Conservation (phyloP, 2,113 vertebrate species). For the Actinemys pallida region DNA sequence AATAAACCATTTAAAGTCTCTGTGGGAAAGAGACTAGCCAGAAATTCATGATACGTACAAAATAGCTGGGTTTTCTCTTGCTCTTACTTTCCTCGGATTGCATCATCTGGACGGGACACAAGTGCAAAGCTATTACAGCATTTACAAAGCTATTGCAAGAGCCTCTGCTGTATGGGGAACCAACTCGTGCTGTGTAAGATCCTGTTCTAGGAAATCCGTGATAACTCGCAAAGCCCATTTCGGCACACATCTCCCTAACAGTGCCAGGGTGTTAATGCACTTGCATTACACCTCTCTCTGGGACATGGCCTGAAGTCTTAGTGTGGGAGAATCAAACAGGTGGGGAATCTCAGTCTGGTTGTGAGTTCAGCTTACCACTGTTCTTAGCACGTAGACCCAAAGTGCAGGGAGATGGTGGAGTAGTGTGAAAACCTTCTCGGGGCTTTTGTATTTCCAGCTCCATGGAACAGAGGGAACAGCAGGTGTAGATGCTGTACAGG, state of each 20-base stretch:
- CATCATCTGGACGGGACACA: conserved; percentile 18
- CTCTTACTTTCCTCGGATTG: conserved; percentile 28
- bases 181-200: conserved; percentile 25
- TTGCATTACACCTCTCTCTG: neutral
- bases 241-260: neutral
- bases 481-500: fast-evolving
- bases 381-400: neutral
- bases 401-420: neutral
- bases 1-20: conserved; percentile 35
- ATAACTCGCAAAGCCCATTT: neutral
- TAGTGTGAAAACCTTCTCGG: neutral
- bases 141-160: neutral
- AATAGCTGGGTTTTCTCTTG: conserved; percentile 34
- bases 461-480: neutral
- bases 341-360: fast-evolving
- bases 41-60: conserved; percentile 9
- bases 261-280: neutral
- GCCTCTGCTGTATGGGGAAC: neutral
- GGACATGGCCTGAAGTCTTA: neutral
- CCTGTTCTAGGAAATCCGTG: neutral
- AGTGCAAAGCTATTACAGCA: neutral
- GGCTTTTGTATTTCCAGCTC: neutral
- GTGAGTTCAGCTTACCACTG: neutral
- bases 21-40: conserved; percentile 39
- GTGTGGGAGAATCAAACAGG: neutral